Percentiles rank a stretch among this genome's conserved stretches.
Evolutionary conservation across 2,888 invertebrate genomes (phyloP).

Genomic region (Apotomis capreana): DNA sequence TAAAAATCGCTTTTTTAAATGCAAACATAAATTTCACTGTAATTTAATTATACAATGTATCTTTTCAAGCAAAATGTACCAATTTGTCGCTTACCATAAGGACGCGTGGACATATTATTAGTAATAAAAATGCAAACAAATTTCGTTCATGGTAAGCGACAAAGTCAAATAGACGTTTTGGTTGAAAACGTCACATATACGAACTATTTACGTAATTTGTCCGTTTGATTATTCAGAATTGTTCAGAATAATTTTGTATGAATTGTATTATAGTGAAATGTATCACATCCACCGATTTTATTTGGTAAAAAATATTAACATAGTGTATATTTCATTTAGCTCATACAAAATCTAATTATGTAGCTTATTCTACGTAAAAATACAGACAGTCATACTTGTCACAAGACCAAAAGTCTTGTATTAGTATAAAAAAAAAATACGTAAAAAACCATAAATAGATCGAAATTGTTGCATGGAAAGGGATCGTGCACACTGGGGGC

Average conservation of each 20-base stretch:
- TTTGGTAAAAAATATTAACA: conserved; percentile 57
- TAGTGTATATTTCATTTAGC: conserved; percentile 74
- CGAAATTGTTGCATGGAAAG: conserved; percentile 58
- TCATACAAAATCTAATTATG: conserved; percentile 80
- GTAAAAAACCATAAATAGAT: conserved; percentile 65
- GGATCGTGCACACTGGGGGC: conserved; percentile 54
- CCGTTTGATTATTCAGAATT: too few species aligned
- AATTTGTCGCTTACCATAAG: too few species aligned
- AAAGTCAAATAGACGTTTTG: too few species aligned
- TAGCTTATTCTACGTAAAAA: conserved; percentile 64
- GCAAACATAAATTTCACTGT: background rate
- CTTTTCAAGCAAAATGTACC: too few species aligned
- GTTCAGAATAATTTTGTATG: background rate
- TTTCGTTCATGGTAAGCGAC: too few species aligned
- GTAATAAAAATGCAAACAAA: too few species aligned
- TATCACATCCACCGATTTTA: conserved; percentile 31
- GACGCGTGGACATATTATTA: too few species aligned
- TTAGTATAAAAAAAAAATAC: conserved; percentile 42
- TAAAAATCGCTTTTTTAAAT: background rate
- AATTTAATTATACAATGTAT: background rate
- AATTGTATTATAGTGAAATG: conserved; percentile 10
- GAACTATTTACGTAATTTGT: too few species aligned
- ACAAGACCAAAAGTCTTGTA: conserved; percentile 53
- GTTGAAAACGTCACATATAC: too few species aligned
- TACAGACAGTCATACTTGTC: conserved; percentile 68